These are phyloP conservation scores for Tipula confusa DNA, from an alignment of 2,888 invertebrate genomes.

Conservation along the genomic window DNA sequence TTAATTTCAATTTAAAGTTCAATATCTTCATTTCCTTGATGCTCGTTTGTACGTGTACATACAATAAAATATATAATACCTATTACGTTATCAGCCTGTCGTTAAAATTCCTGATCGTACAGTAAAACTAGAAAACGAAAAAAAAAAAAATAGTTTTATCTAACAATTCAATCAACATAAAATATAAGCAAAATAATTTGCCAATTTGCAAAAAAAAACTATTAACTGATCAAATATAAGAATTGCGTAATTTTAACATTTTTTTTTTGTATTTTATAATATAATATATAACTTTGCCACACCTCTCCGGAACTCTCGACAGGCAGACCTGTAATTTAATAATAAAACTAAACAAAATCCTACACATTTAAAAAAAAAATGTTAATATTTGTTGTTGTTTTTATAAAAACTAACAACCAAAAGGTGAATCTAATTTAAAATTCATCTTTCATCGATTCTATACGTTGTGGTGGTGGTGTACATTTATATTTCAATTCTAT, in stretches of 20 bases:
- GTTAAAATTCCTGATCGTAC: neutral
- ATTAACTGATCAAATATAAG: neutral
- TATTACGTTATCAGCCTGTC: neutral
- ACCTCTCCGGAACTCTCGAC: constrained; percentile 3
- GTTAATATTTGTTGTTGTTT: neutral
- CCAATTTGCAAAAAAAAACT: neutral
- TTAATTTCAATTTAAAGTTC: neutral
- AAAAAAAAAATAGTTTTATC: neutral
- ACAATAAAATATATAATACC: neutral
- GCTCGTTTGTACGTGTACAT: no score
- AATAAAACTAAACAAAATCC: constrained; percentile 4
- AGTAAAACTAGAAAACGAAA: neutral
- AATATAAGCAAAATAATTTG: neutral
- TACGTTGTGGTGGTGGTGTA: neutral
- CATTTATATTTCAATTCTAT: neutral
- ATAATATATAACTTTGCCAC: no score
- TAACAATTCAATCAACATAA: neutral
- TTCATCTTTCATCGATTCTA: neutral
- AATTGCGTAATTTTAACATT: constrained; percentile 15
- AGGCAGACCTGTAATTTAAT: neutral
- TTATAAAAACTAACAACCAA: no score
- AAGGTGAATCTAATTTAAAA: neutral
- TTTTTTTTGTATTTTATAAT: no score
- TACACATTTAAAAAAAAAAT: constrained; percentile 13
- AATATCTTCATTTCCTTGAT: constrained; percentile 5